Conservation (phyloP, 1,140 invertebrate species). For the Drosophila sp. region DNA sequence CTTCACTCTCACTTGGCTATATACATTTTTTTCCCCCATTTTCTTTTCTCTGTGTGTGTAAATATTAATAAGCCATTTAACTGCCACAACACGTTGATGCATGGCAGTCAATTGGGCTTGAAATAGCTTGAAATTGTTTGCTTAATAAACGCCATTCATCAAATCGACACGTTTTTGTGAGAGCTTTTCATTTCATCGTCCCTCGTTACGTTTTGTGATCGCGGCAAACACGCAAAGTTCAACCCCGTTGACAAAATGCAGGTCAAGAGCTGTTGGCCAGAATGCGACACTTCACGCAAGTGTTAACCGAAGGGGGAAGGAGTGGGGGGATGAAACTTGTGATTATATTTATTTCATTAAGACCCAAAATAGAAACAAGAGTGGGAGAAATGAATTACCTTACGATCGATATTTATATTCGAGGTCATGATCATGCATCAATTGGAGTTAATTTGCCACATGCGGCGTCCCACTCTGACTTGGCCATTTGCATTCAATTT, state of each 20-base stretch:
- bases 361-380: background rate
- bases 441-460: slow-evolving; percentile 71
- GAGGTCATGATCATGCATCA: slow-evolving; percentile 45
- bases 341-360: background rate
- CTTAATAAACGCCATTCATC: slow-evolving; percentile 79
- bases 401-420: background rate
- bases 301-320: background rate
- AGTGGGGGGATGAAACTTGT: background rate
- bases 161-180: slow-evolving; percentile 70
- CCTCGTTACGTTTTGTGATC: background rate
- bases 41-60: slow-evolving; percentile 43
- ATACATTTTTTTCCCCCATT: slow-evolving; percentile 20
- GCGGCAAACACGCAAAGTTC: slow-evolving; percentile 56
- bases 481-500: slow-evolving; percentile 49
- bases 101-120: slow-evolving; percentile 69
- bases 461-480: slow-evolving; percentile 55
- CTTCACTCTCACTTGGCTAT: slow-evolving; percentile 33
- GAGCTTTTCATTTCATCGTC: background rate
- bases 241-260: slow-evolving; percentile 43
- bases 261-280: slow-evolving; percentile 26
- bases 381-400: background rate
- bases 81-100: slow-evolving; percentile 71
- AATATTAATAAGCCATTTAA: slow-evolving; percentile 78
- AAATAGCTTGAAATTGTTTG: slow-evolving; percentile 77
- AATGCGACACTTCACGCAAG: background rate